These are phyloP conservation scores for Petrolisthes cinctipes DNA, from an alignment of 2,888 invertebrate genomes.

Conservation along the genomic window DNA sequence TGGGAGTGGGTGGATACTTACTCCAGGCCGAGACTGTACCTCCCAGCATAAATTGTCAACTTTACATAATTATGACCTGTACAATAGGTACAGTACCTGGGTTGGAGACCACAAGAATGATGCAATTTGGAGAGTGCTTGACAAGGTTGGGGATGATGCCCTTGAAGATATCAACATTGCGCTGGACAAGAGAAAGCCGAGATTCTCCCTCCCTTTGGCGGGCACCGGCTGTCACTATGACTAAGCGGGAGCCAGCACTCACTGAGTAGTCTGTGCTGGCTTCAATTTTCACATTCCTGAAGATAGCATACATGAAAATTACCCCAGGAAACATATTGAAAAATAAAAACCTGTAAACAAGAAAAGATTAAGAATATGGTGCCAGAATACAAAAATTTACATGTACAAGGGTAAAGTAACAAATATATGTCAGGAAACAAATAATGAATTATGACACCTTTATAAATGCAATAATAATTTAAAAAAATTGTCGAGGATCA, in stretches of 20 bases:
- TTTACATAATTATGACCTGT: too few relatives aligned
- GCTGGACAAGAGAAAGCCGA: constrained; percentile 87
- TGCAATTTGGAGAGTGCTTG: constrained; percentile 86
- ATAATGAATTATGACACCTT: too few relatives aligned
- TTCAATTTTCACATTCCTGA: constrained; percentile 80
- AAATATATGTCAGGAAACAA: not conserved
- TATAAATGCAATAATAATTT: too few relatives aligned
- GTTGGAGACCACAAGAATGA: constrained; percentile 89
- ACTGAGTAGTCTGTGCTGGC: constrained; percentile 84
- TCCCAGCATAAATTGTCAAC: too few relatives aligned
- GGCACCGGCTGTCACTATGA: constrained; percentile 91
- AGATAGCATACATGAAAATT: not conserved
- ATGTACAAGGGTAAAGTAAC: not conserved
- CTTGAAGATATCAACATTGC: constrained; percentile 91
- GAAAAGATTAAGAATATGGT: too few relatives aligned
- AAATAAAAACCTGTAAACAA: too few relatives aligned
- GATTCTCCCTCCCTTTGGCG: constrained; percentile 90
- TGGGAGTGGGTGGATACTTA: too few relatives aligned
- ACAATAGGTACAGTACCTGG: constrained; percentile 73
- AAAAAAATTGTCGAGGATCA: too few relatives aligned
- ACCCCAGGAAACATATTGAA: too few relatives aligned
- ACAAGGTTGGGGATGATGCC: constrained; percentile 85
- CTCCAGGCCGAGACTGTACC: too few relatives aligned
- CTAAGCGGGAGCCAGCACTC: constrained; percentile 84
- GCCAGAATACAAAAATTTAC: not conserved